Base-by-base conservation (phyloP, 2,113 vertebrate genomes). In the Zosterops pallidus region DNA sequence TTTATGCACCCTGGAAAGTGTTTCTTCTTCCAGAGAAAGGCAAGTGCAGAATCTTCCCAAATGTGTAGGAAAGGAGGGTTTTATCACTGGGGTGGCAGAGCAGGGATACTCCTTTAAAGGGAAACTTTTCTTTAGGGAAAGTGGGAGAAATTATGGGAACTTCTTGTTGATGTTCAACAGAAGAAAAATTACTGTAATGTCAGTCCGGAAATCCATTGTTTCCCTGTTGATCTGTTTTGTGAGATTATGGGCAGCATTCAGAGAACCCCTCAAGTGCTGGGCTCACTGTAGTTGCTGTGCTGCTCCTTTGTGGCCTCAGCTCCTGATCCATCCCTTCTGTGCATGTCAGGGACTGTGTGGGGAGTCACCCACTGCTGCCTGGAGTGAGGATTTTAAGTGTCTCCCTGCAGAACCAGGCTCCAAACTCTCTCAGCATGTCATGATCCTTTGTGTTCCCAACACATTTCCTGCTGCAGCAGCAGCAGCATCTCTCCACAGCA, bases 271-370 rank as follows among this genome's bases (percentile, higher is more conserved):
- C 12, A 59, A 41, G 60, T 0, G 4, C 3, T 87, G 74, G n/a
- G 14, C 50, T 69, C n/a, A 2, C 16, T 39, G 3, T 2, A 8
- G 26, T 3, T 33, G 1, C 57, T 22, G 2, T 8, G 0, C 47
- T 39, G 50, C 41, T 88, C 22, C 3, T 81, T 50, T 23, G 0
- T 12, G 25, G 44, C 31, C 62, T 70, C 6, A 4, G 31, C 50
- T 50, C 67, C 68, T 5, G 1, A 4, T 11, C 76, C 55, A 1
- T 17, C 18, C 11, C n/a, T 47, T 21, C 35, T 80, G 25, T 24
- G 28, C 42, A 1, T 13, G 6, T 7, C 72, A 49, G 91, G 89
- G 41, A 0, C 7, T 15, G 39, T 25, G 1, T 20, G 29, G 37
- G 86, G 72, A 26, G 76, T 37, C 81, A 6, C n/a, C n/a, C 47